Evolutionary conservation across 1,140 invertebrate genomes (phyloP).

Genomic region (Pararge aegeria): DNA sequence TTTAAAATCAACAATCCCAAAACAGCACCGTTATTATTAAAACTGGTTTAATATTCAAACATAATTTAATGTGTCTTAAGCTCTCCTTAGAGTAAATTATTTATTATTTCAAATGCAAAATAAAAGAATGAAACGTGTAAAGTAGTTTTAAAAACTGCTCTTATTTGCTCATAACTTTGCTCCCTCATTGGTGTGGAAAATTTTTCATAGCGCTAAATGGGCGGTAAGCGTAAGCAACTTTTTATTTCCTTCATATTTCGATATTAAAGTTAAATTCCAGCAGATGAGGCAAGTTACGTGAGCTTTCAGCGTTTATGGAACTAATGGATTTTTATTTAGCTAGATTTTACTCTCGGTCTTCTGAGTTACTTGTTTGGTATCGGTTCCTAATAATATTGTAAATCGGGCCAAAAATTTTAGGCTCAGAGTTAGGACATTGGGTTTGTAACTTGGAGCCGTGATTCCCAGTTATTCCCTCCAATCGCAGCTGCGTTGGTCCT

Average conservation of each 20-base stretch:
- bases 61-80: neutral
- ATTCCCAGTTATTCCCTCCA: too few relatives aligned
- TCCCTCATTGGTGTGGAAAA: slow-evolving; percentile 17
- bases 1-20: too few relatives aligned
- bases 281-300: slow-evolving; percentile 1
- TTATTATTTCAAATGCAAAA: neutral
- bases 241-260: slow-evolving; percentile 32
- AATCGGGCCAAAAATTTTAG: too few relatives aligned
- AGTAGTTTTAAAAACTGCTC: slow-evolving; percentile 24
- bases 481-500: too few relatives aligned
- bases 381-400: too few relatives aligned
- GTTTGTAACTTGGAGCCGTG: too few relatives aligned
- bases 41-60: too few relatives aligned
- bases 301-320: neutral
- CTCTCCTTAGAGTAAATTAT: neutral
- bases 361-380: too few relatives aligned
- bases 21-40: too few relatives aligned
- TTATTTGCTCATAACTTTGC: slow-evolving; percentile 23
- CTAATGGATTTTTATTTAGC: neutral
- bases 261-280: slow-evolving; percentile 28
- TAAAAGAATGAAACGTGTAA: slow-evolving; percentile 20
- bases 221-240: slow-evolving; percentile 30
- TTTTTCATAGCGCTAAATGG: slow-evolving; percentile 29
- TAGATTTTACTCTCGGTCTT: too few relatives aligned
- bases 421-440: too few relatives aligned